Percentiles rank a stretch among this genome's conserved stretches.
These are phyloP conservation scores for Drosophila tropicalis DNA, from an alignment of 1,140 invertebrate genomes.

Conservation along the genomic window DNA sequence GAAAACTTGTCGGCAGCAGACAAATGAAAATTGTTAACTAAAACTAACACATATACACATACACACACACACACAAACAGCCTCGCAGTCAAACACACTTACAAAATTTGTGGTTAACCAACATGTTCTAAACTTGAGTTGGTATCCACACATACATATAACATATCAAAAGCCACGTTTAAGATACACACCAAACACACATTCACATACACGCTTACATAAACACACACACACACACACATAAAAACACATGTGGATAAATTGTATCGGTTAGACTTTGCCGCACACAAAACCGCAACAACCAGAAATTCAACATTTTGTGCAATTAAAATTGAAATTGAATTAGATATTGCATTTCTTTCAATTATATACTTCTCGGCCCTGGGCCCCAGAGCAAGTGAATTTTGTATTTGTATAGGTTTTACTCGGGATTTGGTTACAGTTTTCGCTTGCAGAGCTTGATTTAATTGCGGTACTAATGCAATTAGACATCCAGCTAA, in stretches of 20 bases:
- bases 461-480: conserved; percentile 53
- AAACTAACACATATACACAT: not conserved
- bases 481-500: conserved; percentile 31
- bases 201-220: not conserved
- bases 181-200: not conserved
- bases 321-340: conserved; percentile 41
- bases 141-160: not conserved
- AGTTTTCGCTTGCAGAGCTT: not conserved
- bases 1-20: conserved; percentile 3
- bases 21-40: conserved; percentile 9
- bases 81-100: not conserved
- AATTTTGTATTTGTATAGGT: not conserved
- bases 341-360: conserved; percentile 32
- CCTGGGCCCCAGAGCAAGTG: not conserved
- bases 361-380: conserved; percentile 26
- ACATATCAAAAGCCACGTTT: not conserved
- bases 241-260: conserved; percentile 18
- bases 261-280: conserved; percentile 12
- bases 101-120: conserved; percentile 42
- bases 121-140: conserved; percentile 40
- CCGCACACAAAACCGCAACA: conserved; percentile 30
- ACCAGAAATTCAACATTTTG: conserved; percentile 25
- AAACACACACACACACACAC: not conserved
- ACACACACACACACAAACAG: conserved; percentile 1
- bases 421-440: not conserved